Evolutionary conservation across 1,140 invertebrate species (phyloP).

Genomic region (Drosophila tsacasi): DNA sequence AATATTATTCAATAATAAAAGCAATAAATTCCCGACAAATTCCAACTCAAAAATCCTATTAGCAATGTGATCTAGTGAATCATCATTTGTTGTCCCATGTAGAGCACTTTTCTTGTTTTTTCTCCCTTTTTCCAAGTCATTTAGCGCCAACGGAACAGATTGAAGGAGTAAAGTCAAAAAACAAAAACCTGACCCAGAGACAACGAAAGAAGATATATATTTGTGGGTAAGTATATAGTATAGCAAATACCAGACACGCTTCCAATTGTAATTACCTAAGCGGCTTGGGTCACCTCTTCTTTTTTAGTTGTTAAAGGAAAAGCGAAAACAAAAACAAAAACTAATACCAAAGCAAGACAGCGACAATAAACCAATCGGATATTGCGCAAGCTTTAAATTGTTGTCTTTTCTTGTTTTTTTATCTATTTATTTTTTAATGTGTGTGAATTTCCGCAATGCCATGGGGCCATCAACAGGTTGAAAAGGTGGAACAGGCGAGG

Average conservation of each 20-base stretch:
- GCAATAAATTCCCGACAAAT: neutral
- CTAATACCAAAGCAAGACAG: conserved; percentile 21
- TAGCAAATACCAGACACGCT: conserved; percentile 21
- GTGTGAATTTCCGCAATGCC: conserved; percentile 64
- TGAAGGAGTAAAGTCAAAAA: conserved; percentile 4
- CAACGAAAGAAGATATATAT: conserved; percentile 5
- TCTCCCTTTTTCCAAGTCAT: conserved; percentile 39
- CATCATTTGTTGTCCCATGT: conserved; percentile 35
- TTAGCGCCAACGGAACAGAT: conserved; percentile 38
- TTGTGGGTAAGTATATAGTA: neutral
- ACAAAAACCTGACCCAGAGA: conserved; percentile 53
- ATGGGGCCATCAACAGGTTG: conserved; percentile 15
- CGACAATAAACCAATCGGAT: conserved; percentile 62
- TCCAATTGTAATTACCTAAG: conserved; percentile 52
- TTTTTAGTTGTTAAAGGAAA: neutral
- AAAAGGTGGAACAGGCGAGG: conserved; percentile 4
- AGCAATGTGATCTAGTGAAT: conserved; percentile 30
- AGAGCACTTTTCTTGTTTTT: conserved; percentile 7
- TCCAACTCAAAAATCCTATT: conserved; percentile 11
- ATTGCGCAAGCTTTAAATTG: conserved; percentile 62
- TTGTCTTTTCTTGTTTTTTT: conserved; percentile 32
- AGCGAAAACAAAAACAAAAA: conserved; percentile 24
- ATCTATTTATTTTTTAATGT: conserved; percentile 38
- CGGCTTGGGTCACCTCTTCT: conserved; percentile 38
- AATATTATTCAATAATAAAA: neutral